phyloP scores from a whole-genome alignment of 2,797 vertebrate genomes.

The Coccyzus lansbergi region DNA sequence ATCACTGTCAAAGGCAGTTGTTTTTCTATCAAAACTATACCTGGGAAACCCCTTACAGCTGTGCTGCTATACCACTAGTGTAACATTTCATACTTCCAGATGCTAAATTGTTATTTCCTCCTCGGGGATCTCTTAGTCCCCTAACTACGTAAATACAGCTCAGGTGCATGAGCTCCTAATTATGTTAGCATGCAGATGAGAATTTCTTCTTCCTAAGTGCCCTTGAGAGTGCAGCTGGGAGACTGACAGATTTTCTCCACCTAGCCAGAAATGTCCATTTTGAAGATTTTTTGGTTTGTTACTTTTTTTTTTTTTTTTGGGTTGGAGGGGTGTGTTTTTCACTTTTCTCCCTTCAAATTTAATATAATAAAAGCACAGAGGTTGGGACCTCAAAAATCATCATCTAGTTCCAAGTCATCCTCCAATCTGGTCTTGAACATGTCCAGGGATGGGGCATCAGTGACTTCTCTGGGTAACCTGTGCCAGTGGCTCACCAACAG shows the following conservation, averaged over 20 bases:
- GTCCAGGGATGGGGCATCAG: too few species aligned
- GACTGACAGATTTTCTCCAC: neutral
- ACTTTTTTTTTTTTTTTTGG: neutral
- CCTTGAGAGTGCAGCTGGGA: neutral
- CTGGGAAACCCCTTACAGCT: neutral
- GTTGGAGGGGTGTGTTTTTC: neutral
- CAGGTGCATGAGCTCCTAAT: neutral
- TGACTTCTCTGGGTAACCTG: too few species aligned
- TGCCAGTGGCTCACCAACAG: too few species aligned
- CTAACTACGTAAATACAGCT: neutral
- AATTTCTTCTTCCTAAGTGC: neutral
- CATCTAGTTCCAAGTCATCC: too few species aligned
- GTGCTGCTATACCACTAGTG: neutral
- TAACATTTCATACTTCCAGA: neutral
- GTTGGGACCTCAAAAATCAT: too few species aligned
- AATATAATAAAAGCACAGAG: neutral
- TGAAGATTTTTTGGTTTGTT: neutral
- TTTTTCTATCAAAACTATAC: neutral
- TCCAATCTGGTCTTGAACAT: too few species aligned
- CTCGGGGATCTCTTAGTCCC: neutral
- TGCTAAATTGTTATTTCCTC: neutral
- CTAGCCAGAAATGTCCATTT: neutral
- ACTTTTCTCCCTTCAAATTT: neutral
- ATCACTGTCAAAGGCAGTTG: neutral
- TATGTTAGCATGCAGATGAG: neutral